Conservation (phyloP, 92 coral and sea anemone species). For the Siderastrea radians region DNA sequence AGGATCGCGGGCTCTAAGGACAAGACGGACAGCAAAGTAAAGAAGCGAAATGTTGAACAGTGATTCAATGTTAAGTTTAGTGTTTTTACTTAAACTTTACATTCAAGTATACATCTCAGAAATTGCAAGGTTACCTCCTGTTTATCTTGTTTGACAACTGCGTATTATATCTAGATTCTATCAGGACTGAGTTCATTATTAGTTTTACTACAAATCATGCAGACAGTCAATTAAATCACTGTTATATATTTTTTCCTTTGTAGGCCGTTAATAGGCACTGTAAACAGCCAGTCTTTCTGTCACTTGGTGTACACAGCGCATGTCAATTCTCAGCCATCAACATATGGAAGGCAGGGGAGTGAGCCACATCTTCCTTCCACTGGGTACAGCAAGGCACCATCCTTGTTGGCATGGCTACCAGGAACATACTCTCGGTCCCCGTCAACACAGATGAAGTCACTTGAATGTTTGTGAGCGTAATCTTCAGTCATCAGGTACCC, state of each 20-base stretch:
- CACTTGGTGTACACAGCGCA: slow-evolving; percentile 38
- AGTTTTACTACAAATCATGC: no score
- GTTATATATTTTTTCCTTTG: not conserved
- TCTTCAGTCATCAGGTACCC: slow-evolving; percentile 12
- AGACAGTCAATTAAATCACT: not conserved
- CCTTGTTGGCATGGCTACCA: slow-evolving; percentile 52
- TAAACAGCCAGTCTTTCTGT: not conserved
- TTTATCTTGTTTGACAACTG: no score
- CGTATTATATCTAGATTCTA: no score
- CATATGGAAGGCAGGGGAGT: slow-evolving; percentile 6
- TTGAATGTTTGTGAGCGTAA: not conserved
- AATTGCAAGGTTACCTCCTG: no score
- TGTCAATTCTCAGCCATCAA: not conserved
- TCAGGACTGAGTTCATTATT: no score
- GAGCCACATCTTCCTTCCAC: slow-evolving; percentile 73
- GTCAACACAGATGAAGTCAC: slow-evolving; percentile 60
- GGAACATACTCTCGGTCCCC: slow-evolving; percentile 47
- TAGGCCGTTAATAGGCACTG: not conserved
- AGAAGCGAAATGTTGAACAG: no score
- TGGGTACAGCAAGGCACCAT: slow-evolving; percentile 64
- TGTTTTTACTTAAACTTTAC: no score
- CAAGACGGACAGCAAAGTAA: no score
- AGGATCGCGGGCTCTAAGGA: no score
- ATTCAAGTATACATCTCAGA: no score
- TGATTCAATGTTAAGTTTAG: no score